Conservation (phyloP, 1,140 invertebrate species). For the Phortica variegata region DNA sequence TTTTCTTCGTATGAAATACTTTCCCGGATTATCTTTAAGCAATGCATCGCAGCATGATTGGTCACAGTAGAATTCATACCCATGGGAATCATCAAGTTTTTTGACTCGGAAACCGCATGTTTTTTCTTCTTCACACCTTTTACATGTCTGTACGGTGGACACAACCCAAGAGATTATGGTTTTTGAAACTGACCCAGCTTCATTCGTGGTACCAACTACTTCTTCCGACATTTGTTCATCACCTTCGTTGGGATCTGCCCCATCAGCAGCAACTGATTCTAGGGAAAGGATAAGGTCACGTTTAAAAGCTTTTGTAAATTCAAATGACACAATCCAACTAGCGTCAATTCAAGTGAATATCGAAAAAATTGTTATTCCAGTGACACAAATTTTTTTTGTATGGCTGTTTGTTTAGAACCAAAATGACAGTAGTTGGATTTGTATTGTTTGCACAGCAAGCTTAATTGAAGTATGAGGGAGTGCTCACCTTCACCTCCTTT, state of each 20-base stretch:
- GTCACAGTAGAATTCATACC: conserved; percentile 52
- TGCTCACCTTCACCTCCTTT: conserved; percentile 38
- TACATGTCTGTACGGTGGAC: conserved; percentile 34
- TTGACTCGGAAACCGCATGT: conserved; percentile 43
- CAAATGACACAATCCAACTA: no score
- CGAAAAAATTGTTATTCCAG: no score
- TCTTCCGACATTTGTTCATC: conserved; percentile 42
- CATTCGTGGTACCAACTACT: conserved; percentile 12
- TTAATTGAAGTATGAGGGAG: neutral
- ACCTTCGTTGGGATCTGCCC: conserved; percentile 19
- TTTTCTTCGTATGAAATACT: conserved; percentile 56
- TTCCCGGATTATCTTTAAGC: conserved; percentile 43
- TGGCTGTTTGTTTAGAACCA: no score
- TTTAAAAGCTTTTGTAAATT: no score
- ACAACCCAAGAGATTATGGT: conserved; percentile 49
- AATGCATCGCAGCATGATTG: conserved; percentile 56
- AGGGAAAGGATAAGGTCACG: neutral
- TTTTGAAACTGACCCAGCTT: conserved; percentile 27
- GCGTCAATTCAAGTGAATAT: no score
- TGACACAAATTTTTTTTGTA: no score
- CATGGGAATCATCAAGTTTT: conserved; percentile 8
- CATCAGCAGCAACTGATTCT: conserved; percentile 18
- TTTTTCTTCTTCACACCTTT: conserved; percentile 39
- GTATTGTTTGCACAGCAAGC: no score
- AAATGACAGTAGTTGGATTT: no score